These are phyloP conservation scores for Scaptomyza parva DNA, from an alignment of 2,888 invertebrate species.

Conservation along the genomic window DNA sequence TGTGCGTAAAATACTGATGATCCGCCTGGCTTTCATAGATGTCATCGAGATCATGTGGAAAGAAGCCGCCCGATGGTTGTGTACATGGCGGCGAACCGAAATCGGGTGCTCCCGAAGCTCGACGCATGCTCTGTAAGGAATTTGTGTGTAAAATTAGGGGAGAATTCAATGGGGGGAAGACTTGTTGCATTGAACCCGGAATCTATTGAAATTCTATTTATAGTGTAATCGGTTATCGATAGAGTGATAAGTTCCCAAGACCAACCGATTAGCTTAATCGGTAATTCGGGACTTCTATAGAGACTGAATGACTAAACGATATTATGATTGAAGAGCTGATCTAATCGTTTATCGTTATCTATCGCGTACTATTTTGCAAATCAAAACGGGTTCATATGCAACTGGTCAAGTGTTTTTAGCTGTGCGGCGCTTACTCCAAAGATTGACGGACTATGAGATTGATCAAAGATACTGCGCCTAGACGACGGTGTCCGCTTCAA, in stretches of 20 bases:
- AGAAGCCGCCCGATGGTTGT: conserved; percentile 77
- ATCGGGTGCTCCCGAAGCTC: conserved; percentile 70
- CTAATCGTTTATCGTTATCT: neutral
- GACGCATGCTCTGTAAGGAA: conserved; percentile 79
- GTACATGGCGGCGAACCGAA: conserved; percentile 81
- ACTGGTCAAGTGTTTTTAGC: conserved; percentile 2
- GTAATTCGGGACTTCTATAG: too few relatives aligned
- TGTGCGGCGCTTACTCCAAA: conserved; percentile 79
- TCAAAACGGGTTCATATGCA: conserved; percentile 7
- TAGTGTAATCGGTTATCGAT: neutral
- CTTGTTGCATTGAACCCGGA: conserved; percentile 6
- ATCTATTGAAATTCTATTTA: neutral
- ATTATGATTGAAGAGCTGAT: neutral
- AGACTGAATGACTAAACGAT: neutral
- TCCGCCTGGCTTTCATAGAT: conserved; percentile 84
- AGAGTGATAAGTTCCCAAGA: too few relatives aligned
- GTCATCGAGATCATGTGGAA: conserved; percentile 85
- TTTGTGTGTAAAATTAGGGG: conserved; percentile 6
- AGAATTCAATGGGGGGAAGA: neutral
- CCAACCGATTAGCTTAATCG: too few relatives aligned
- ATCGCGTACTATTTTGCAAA: conserved; percentile 12
- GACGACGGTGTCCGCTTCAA: conserved; percentile 82
- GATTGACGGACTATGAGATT: conserved; percentile 83
- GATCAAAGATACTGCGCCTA: conserved; percentile 80
- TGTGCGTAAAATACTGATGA: conserved; percentile 85